Base-by-base conservation (phyloP, 1,140 invertebrate genomes). In the Battus philenor region DNA sequence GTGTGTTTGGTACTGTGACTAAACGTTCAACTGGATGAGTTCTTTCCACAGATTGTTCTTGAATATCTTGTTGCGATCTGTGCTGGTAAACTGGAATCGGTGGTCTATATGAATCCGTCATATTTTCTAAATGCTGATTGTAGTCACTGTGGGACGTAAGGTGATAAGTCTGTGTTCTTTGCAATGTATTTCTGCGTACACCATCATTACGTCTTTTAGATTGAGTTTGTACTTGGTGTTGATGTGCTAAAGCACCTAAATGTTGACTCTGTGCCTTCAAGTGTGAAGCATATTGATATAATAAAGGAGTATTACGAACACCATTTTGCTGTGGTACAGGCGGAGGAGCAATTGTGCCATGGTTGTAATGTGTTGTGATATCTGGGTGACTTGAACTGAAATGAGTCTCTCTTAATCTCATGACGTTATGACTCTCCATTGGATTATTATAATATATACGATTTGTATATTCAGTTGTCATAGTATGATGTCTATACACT, bases 331-430 rank as follows among this genome's bases (percentile, higher is more conserved):
- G 44, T 7, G 50, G 51, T 0, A 63, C 46, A 10, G 60, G 65
- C 20, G 71, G 72, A 17, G 64, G 62, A 9, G 68, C 43, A 11
- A 72, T 54, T 13, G 49, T 52, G 2, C 65, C 72, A 44, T 79
- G 80, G 4, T 59, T 65, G 41, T 85, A 78, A 54, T 80, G 72
- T 9, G 72, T 79, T 3, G 80, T 72, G 38, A 87, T 86, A 44
- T 87, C 86, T 17, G 86, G 84, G 54, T 87, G 86, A 56, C 84
- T 86, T 22, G 82, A 85, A 56, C 86, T 87, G 47, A 87, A 87
- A 46, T 87, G 86, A 11, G 83, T 84, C 50, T 87, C 86, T 51
- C 75, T 45, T 34, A 82, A 57, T 8, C 79, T 57, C 13, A 81
- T 78, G 8, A 83, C 80, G 71, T 71, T 77, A 12, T 77, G 74